A percentile compares a stretch with the other conserved stretches of the same genome.
Conservation (phyloP, 2,797 vertebrate genomes). For the Hephaestus fuliginosus region DNA sequence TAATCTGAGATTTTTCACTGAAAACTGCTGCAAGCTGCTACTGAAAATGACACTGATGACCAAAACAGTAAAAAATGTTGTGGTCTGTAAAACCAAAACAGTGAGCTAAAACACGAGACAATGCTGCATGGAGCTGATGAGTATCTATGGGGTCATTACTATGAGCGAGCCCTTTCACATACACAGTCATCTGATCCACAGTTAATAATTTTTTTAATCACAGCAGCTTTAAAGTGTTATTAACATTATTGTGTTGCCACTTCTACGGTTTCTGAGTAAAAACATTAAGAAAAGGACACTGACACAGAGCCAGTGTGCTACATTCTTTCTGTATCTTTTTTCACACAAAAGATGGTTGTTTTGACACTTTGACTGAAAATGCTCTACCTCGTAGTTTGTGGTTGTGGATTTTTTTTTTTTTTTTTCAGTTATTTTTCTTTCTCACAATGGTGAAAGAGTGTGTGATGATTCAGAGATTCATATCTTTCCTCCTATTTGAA, state of each 20-base stretch:
- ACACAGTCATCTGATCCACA: neutral
- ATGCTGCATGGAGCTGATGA: neutral
- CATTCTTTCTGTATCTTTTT: too few species aligned
- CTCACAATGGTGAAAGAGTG: neutral
- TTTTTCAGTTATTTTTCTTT: neutral
- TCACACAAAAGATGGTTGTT: neutral
- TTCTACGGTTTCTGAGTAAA: neutral
- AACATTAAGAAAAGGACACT: neutral
- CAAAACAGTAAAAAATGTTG: neutral
- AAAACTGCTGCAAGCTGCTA: too few species aligned
- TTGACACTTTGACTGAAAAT: neutral
- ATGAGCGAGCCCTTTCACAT: neutral
- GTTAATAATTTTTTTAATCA: neutral
- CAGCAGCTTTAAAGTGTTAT: neutral
- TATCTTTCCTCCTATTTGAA: neutral
- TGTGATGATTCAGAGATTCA: neutral
- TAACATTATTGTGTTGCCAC: neutral
- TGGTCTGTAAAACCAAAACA: neutral
- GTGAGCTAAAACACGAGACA: neutral
- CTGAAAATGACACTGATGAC: neutral
- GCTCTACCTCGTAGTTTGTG: neutral
- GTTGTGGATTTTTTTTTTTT: too few species aligned
- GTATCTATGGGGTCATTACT: neutral
- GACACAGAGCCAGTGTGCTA: too few species aligned
- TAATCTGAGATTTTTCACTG: too few species aligned